These are phyloP conservation scores for Benitochromis conjunctus DNA, from an alignment of 2,113 vertebrate species.

Conservation along the genomic window DNA sequence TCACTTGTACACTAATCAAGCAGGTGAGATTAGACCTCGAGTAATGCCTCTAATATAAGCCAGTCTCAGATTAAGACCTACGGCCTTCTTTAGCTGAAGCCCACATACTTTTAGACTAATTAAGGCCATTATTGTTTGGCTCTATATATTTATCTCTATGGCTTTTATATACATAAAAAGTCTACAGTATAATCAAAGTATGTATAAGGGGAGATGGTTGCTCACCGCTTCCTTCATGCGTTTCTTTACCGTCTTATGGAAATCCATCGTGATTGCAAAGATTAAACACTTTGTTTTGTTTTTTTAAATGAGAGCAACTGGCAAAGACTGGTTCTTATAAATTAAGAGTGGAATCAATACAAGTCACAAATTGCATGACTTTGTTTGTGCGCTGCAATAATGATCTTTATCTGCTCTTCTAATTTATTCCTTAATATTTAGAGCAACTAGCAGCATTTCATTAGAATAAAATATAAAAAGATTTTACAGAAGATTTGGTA, in stretches of 20 bases:
- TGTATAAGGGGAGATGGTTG: background rate
- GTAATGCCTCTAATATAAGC: rapidly evolving
- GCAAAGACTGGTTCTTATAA: background rate
- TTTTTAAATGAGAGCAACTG: background rate
- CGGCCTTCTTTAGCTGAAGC: rapidly evolving
- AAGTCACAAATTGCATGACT: background rate
- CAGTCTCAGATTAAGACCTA: background rate
- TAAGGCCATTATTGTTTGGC: background rate
- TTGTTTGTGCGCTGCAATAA: background rate
- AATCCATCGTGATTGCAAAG: background rate
- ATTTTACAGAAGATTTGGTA: background rate
- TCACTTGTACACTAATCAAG: rapidly evolving
- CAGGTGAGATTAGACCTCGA: background rate
- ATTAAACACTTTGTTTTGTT: background rate
- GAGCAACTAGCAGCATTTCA: background rate
- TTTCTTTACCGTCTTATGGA: background rate
- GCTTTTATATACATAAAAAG: no score
- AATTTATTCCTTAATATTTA: background rate
- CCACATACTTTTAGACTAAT: background rate
- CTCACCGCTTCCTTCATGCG: rapidly evolving
- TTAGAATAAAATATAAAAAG: background rate
- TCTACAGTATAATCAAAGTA: background rate
- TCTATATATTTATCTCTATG: no score
- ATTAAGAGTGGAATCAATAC: background rate
- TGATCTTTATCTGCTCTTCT: background rate